Evolutionary conservation across 2,888 invertebrate species (phyloP), one percentile per base, ranked within the genome.

Genomic region (Adineta ricciae): DNA sequence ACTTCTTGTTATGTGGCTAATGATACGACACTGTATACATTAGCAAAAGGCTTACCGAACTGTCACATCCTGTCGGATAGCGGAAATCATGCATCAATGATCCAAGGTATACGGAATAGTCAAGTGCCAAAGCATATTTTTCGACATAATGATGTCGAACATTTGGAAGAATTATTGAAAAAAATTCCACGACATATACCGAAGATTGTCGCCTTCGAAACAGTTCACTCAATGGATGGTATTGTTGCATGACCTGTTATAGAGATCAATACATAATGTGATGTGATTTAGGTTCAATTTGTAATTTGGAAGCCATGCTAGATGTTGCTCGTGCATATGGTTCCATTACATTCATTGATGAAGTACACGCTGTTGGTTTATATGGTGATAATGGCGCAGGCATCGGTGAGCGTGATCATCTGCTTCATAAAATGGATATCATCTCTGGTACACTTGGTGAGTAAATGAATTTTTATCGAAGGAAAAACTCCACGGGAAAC

Each of bases 81-180:
- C 86, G 97, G 96, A 0, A 98, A 98, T 91, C 97, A 98, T 91
- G 97, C 97, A 4, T 97, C 96, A 0, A 97, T 98, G 97, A 98
- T 98, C 87, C 95, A 96, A 89, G 97, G 97, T 0, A 97, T 98
- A 87, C 92, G 95, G 85, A 96, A 96, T 91, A 96, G 96, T 89
- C 93, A 94, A 82, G 96, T 94, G 2, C 94, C 95, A 0, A 97
- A 97, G 90, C 95, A 96, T 90, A 94, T 98, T 88, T 97, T 96
- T 90, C 93, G 94, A 78, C 97, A 97, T 91, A 97, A 97, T 90
- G 96, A 97, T 89, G 94, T 94, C 0, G 91, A 92, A 83, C 96
- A 97, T 91, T 92, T 98, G 87, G 94, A 94, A 88, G 92, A 94
- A 87, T 89, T 95, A 86, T 91, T 97, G 87, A 92, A 93, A 83